phyloP scores from a whole-genome alignment of 2,113 vertebrate genomes.

The Gymnarchus niloticus region DNA sequence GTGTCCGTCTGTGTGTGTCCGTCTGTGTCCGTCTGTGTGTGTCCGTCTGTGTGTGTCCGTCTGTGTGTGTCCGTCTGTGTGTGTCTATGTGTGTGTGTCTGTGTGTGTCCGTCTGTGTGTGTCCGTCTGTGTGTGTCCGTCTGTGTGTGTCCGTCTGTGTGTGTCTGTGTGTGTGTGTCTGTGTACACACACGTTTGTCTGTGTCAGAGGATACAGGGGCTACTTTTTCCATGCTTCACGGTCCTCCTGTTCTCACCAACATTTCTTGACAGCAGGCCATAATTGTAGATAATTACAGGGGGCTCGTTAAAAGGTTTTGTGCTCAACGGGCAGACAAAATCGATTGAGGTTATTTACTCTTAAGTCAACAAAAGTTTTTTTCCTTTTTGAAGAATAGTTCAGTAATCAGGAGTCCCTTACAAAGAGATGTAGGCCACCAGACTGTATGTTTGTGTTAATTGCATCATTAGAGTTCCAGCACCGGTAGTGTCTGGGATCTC shows the following conservation, averaged over 20 bases:
- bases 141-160: background rate
- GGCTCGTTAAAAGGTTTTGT: constrained; percentile 18
- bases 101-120: background rate
- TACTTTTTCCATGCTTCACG: background rate
- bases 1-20: background rate
- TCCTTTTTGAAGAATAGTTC: background rate
- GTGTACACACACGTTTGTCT: background rate
- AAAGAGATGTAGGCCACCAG: background rate
- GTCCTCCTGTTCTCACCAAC: background rate
- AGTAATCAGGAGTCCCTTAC: background rate
- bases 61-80: background rate
- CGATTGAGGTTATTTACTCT: constrained; percentile 1
- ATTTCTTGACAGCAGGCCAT: constrained; percentile 9
- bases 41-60: background rate
- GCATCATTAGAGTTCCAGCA: background rate
- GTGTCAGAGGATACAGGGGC: background rate
- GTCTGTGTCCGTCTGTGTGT: background rate
- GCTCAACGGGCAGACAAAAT: constrained; percentile 4
- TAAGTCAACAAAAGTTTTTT: constrained; percentile 4
- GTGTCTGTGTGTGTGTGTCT: background rate
- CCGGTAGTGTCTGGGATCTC: background rate
- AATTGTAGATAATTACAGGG: constrained; percentile 17
- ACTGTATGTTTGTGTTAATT: background rate
- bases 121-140: background rate
- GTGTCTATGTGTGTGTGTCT: background rate